phyloP scores from a whole-genome alignment of 2,797 vertebrate genomes.

The Lates japonicus region DNA sequence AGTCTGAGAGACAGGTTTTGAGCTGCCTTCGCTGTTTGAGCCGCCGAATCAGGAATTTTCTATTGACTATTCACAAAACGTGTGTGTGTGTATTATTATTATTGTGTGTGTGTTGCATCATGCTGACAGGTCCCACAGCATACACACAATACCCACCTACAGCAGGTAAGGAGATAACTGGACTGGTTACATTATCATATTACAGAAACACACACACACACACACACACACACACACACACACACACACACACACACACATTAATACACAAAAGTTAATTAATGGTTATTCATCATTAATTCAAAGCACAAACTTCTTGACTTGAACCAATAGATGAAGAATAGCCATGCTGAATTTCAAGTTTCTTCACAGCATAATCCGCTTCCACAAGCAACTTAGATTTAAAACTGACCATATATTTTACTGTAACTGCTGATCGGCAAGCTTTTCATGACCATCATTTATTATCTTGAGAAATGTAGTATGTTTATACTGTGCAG shows the following conservation, averaged over 20 bases:
- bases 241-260: too few species aligned
- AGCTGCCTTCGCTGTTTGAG: conserved; percentile 32
- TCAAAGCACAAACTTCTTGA: not conserved
- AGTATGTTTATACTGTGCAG: too few species aligned
- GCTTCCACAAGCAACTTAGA: too few species aligned
- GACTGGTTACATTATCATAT: too few species aligned
- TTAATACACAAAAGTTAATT: conserved; percentile 16
- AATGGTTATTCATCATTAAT: conserved; percentile 8
- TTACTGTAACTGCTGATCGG: too few species aligned
- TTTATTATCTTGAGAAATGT: too few species aligned
- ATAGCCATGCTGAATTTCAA: not conserved
- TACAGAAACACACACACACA: conserved; percentile 21
- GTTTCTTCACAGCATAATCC: too few species aligned
- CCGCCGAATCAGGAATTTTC: conserved; percentile 41
- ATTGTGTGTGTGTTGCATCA: conserved; percentile 75
- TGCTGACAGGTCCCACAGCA: conserved; percentile 48
- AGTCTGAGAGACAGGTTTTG: not conserved
- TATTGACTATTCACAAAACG: conserved; percentile 44
- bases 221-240: conserved; percentile 12
- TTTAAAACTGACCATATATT: too few species aligned
- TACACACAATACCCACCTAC: conserved; percentile 1
- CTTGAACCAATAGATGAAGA: not conserved
- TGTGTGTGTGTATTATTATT: conserved; percentile 18
- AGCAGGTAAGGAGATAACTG: too few species aligned
- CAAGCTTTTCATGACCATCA: too few species aligned